Conservation (phyloP, 2,888 invertebrate genomes). For the Euphydryas editha region DNA sequence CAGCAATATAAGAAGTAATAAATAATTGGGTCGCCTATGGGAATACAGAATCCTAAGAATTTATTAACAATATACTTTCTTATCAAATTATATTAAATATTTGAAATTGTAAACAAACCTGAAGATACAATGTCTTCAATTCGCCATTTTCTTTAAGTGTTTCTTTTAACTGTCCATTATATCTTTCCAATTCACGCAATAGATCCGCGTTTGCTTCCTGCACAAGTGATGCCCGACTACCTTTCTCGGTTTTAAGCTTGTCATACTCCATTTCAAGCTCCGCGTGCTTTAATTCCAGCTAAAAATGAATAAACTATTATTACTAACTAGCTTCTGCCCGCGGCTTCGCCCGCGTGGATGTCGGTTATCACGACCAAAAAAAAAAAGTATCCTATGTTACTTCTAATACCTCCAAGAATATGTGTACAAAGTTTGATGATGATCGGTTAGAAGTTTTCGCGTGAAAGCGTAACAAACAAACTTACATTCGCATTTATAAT, state of each 20-base stretch:
- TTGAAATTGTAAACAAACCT: slow-evolving; percentile 55
- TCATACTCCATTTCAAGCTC: slow-evolving; percentile 75
- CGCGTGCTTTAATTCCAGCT: slow-evolving; percentile 70
- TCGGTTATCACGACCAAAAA: too few species aligned
- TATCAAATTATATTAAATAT: neutral
- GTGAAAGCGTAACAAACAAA: too few species aligned
- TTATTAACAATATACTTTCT: neutral
- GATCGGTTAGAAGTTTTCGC: too few species aligned
- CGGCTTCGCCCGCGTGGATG: too few species aligned
- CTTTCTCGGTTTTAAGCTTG: slow-evolving; percentile 63
- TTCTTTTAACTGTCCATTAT: slow-evolving; percentile 78
- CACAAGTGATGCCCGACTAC: slow-evolving; percentile 68
- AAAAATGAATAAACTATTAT: neutral
- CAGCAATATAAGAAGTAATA: too few species aligned
- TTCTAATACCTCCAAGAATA: too few species aligned
- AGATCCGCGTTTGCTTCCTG: slow-evolving; percentile 72
- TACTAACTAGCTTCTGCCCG: too few species aligned
- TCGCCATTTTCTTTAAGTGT: slow-evolving; percentile 76
- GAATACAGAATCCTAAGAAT: neutral
- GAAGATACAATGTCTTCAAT: slow-evolving; percentile 78
- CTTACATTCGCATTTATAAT: too few species aligned
- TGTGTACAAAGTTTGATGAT: too few species aligned
- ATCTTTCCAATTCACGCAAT: slow-evolving; percentile 77
- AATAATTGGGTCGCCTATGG: too few species aligned
- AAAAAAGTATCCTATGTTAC: too few species aligned